Base-by-base conservation (phyloP, 2,888 invertebrate species). In the Nymphalis urticae region DNA sequence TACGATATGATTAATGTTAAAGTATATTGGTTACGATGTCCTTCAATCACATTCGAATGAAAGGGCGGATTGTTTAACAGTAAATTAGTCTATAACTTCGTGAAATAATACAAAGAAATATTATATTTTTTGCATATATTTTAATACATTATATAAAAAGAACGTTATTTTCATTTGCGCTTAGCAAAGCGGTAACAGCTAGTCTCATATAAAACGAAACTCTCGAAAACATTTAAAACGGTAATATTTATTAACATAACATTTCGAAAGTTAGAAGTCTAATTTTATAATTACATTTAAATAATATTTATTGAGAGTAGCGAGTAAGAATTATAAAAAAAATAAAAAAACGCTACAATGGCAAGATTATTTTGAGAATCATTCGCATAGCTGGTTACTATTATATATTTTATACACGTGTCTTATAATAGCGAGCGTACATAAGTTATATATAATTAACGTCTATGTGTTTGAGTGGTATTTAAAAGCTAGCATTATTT, bases 171-270 rank as follows among this genome's bases (percentile, higher is more conserved):
- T 32, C 5, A 32, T 32, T 32, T 32, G 6, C 27, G 27, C 27
- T 6, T 32, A 13, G 42, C 42, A 10, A 42, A 13, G 42, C 42
- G 42, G 36, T 53, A 13, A 24, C 16, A 56, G 13, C 9, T 17
- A 2, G 2, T n/a, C 7, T 32, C 27, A 32, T 56, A 56, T 32
- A 56, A 56, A 24, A 13, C 27, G 5, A 17, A 8, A n/a, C 27
- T 56, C 32, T 56, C 32, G 54, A 17, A 56, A 56, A 13, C 16
- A 27, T 53, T 53, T 27, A 53, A 53, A 53, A 56, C 32, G 54
- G 7, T 32, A 32, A 17, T 56, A 7, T 2, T 6, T 17, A 13
- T 54, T 21, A 27, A 17, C 17, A 56, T n/a, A 56, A 56, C 32
- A 32, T 56, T 56, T 56, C 27, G 54, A 56, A 27, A 56, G 54